These are phyloP conservation scores for Bilobella aurantiaca DNA, from an alignment of 1,140 invertebrate species.

Conservation along the genomic window DNA sequence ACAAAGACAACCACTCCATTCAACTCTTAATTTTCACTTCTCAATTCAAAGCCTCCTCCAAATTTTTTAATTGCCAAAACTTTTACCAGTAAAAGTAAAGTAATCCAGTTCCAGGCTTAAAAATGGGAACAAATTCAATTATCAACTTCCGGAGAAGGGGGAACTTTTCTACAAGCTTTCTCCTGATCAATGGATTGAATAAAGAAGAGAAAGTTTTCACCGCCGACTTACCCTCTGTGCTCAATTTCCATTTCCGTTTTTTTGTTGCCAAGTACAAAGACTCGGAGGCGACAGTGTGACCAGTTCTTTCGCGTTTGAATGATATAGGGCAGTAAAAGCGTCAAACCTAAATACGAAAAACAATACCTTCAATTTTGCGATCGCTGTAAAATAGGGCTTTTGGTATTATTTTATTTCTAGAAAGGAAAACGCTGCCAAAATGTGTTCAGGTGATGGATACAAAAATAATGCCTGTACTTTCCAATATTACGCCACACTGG, in stretches of 20 bases:
- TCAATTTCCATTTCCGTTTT: conserved; percentile 74
- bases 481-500: no score
- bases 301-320: conserved; percentile 73
- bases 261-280: conserved; percentile 80
- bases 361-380: not conserved
- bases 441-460: no score
- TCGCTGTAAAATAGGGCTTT: not conserved
- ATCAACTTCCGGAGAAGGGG: no score
- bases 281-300: conserved; percentile 71
- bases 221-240: conserved; percentile 65
- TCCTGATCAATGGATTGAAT: not conserved
- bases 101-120: no score
- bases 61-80: no score
- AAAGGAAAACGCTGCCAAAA: not conserved
- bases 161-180: no score
- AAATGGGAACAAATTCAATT: no score
- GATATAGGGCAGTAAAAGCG: conserved; percentile 84
- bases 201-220: not conserved
- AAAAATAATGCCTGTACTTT: no score
- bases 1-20: no score
- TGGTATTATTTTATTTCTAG: not conserved
- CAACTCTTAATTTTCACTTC: no score
- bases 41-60: no score
- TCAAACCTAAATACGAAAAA: conserved; percentile 51
- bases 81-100: no score